Evolutionary conservation across 1,140 invertebrate species (phyloP).

Genomic region (Rhagoletis zephyria): DNA sequence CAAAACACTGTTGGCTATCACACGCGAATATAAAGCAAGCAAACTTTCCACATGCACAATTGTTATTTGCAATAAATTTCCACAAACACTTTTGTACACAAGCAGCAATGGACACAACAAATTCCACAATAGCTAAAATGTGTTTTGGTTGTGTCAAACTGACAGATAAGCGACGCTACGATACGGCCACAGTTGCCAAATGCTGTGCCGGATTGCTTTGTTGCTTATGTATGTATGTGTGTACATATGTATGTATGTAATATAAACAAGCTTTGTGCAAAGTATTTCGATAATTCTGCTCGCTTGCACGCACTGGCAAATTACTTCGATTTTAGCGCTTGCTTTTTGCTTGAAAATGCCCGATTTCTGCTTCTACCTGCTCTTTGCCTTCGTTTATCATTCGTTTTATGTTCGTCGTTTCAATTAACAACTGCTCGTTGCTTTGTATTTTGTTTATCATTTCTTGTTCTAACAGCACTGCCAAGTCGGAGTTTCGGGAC

Average conservation of each 20-base stretch:
- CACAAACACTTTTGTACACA: not conserved
- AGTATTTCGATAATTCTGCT: too few relatives aligned
- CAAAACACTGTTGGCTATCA: not conserved
- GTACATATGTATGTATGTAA: not conserved
- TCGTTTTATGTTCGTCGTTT: not conserved
- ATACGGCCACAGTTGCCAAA: not conserved
- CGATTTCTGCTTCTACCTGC: not conserved
- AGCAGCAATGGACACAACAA: not conserved
- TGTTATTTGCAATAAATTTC: not conserved
- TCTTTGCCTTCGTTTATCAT: not conserved
- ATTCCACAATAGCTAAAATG: not conserved
- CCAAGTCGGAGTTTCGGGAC: not conserved
- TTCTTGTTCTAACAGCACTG: not conserved
- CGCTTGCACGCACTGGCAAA: not conserved
- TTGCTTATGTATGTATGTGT: too few relatives aligned
- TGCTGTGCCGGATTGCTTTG: not conserved
- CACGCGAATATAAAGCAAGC: not conserved
- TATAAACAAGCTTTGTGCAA: too few relatives aligned
- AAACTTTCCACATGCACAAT: not conserved
- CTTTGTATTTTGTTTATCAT: not conserved
- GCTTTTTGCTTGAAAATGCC: too few relatives aligned
- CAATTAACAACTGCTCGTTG: not conserved
- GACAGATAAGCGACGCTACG: not conserved
- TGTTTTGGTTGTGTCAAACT: slow-evolving; percentile 3
- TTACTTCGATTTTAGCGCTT: not conserved